Evolutionary conservation across 2,888 invertebrate genomes (phyloP), one percentile per base, ranked within the genome.

Genomic region (Mythimna lalbum): DNA sequence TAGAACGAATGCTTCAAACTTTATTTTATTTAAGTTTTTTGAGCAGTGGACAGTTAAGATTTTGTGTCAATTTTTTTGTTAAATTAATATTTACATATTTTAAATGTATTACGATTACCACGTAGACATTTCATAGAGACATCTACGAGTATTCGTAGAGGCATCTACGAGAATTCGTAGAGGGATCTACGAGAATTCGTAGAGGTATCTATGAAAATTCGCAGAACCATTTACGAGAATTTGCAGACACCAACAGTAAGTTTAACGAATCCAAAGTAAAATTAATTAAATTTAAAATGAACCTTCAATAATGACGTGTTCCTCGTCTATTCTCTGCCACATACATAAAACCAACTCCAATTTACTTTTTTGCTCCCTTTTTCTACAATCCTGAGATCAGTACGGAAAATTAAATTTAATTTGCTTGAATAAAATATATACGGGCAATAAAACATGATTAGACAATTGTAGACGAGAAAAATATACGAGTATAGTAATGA

Each of bases 401-500:
- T 63, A 23, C 59, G 62, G 62, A 80, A 72, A 71, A 73, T 70
- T 69, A 36, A 77, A 81, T 73, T 81, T 43, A 72, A 69, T 83
- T 70, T 60, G 12, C 49, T 68, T 59, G 52, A 73, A 78, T 74
- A 81, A 78, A 81, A 83, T 69, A 77, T 67, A 70, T 66, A 74
- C 71, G 77, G n/a, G 14, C 52, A 72, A 73, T 83, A 83, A 83
- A 83, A 81, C 72, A 81, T 82, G 81, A 81, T 81, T 81, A 81
- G 73, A 80, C 68, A 50, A 70, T 83, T 77, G 62, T 69, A 69
- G 55, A 66, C 64, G 59, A 71, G 62, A 78, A 76, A 73, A 73
- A 78, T 76, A 74, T 72, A 81, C 68, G 71, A 69, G 56, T 36
- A 50, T 69, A 78, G 59, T 73, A 78, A 81, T 82, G 76, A 81